Conservation (phyloP, 2,888 invertebrate species). For the Acrobasis repandana region DNA sequence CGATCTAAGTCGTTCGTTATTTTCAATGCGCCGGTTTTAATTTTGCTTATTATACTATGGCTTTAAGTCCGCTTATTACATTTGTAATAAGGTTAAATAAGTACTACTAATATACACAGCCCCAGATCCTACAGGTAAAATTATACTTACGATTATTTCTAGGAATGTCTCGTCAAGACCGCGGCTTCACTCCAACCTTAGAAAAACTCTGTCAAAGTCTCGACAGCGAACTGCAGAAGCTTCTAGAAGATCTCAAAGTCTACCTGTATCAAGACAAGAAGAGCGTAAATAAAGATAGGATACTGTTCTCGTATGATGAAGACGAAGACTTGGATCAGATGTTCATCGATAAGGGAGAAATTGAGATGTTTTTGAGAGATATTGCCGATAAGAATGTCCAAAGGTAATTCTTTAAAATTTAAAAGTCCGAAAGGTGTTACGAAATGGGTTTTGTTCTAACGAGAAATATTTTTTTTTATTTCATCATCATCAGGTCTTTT, state of each 20-base stretch:
- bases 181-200: slow-evolving; percentile 89
- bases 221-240: slow-evolving; percentile 83
- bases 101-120: too few species aligned
- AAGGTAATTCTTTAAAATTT: slow-evolving; percentile 52
- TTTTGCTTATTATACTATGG: too few species aligned
- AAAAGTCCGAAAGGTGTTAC: too few species aligned
- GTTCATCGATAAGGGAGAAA: slow-evolving; percentile 71
- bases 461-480: too few species aligned
- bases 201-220: slow-evolving; percentile 87
- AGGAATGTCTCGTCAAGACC: slow-evolving; percentile 89
- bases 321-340: slow-evolving; percentile 64
- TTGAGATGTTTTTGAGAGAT: slow-evolving; percentile 78
- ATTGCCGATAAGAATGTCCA: slow-evolving; percentile 73
- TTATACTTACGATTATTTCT: too few species aligned
- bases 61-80: too few species aligned
- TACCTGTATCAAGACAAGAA: slow-evolving; percentile 84
- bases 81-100: too few species aligned
- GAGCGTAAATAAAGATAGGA: slow-evolving; percentile 42
- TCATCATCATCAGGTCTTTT: too few species aligned
- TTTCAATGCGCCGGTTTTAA: too few species aligned
- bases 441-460: too few species aligned
- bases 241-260: slow-evolving; percentile 87
- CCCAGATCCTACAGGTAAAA: too few species aligned
- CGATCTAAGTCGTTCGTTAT: too few species aligned
- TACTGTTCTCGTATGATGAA: slow-evolving; percentile 62